A percentile compares a stretch with the other conserved stretches of the same genome.
phyloP scores from a whole-genome alignment of 2,113 vertebrate species.

The Meriones unguiculatus region DNA sequence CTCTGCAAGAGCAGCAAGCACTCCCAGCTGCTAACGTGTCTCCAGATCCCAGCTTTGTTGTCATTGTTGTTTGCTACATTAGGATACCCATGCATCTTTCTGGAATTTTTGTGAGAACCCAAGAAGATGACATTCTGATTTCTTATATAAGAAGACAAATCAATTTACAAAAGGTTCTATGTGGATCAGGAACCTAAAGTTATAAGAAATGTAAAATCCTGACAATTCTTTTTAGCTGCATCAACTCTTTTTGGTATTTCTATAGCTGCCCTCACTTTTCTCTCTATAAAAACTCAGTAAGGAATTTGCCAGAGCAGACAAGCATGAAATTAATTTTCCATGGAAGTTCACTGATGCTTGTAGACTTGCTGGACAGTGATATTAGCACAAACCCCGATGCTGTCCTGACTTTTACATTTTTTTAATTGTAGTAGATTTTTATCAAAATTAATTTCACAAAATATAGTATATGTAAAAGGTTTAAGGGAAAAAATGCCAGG shows the following conservation, averaged over 20 bases:
- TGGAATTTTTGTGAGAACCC: neutral
- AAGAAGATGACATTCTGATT: neutral
- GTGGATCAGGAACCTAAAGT: neutral
- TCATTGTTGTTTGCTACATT: neutral
- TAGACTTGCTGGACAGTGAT: constrained; percentile 75
- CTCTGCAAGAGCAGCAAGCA: neutral
- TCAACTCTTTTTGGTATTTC: constrained; percentile 81
- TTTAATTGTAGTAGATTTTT: constrained; percentile 68
- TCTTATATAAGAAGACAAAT: neutral
- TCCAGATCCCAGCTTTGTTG: neutral
- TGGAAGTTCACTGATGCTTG: constrained; percentile 74
- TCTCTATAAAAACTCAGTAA: constrained; percentile 79
- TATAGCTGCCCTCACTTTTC: constrained; percentile 76
- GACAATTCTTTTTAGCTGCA: constrained; percentile 73
- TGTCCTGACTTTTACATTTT: constrained; percentile 42
- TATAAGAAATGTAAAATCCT: constrained; percentile 66
- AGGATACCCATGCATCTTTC: neutral
- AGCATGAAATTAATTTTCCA: constrained; percentile 85
- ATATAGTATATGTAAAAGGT: neutral
- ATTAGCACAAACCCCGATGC: constrained; percentile 46
- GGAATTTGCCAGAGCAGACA: constrained; percentile 83
- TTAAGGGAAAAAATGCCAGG: neutral
- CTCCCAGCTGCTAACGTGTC: neutral
- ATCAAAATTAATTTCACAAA: constrained; percentile 11
- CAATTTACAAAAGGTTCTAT: neutral